Base-by-base conservation (phyloP, 2,797 vertebrate species). In the Pempheris klunzingeri region DNA sequence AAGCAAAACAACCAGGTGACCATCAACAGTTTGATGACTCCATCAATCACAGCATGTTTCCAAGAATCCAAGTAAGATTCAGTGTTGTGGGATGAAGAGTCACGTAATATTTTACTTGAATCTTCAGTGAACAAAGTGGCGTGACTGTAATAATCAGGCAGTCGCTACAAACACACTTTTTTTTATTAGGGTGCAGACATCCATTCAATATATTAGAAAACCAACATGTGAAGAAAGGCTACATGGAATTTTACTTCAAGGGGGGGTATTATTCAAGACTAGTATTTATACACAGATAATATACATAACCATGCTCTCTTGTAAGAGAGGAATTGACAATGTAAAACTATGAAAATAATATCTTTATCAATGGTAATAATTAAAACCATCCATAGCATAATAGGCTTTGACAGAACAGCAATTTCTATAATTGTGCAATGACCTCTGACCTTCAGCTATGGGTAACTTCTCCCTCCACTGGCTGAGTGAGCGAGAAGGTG, bases 131-230 rank as follows among this genome's bases (percentile, higher is more conserved):
- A 32, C 18, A 15, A 71, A 58, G 30, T 34, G 11, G n/a, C 36
- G 7, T 24, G 9, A 4, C 5, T 57, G 30, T 32, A 91, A 86
- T 60, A 88, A 90, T 32, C 44, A 91, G 61, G 10, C 81, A 82
- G 49, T 32, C 13, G 20, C 77, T 92, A 94, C 84, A 93, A 93
- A 94, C 91, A 92, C 78, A 82, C 82, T 73, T 88, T 89, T 73
- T 93, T 91, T 82, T 92, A 63, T 94, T 93, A 91, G 90, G 75
- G 95, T 96, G 95, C 92, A 91, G 90, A 92, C 93, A 93, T 92
- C 87, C 90, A 92, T 93, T 94, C 93, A 92, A 95, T 95, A 96
- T 95, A 95, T 96, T 95, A 95, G 92, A 94, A 94, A 95, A 95
- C 89, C 86, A 94, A 95, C 87, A 93, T 92, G 94, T 94, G 93